These are phyloP conservation scores for Lutraria lutraria DNA, from an alignment of 2,888 invertebrate genomes.

Conservation along the genomic window DNA sequence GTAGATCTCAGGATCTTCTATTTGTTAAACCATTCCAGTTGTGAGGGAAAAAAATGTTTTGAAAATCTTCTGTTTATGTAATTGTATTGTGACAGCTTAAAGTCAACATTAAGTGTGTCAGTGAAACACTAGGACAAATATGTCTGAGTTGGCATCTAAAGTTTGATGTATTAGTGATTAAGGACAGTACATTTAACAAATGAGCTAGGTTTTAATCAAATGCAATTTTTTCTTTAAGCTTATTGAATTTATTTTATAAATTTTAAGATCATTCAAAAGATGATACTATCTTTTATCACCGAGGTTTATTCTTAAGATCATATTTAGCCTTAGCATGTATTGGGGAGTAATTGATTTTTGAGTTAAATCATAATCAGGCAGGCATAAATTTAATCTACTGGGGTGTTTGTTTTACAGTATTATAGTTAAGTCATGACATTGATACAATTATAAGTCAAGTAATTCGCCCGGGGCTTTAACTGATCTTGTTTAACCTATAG, in stretches of 20 bases:
- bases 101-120: no score
- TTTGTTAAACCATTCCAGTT: no score
- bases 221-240: not conserved
- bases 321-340: not conserved
- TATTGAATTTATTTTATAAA: not conserved
- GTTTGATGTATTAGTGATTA: not conserved
- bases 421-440: constrained; percentile 13
- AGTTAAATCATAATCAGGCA: not conserved
- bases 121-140: no score
- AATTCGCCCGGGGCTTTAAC: not conserved
- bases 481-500: not conserved
- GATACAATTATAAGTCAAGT: constrained; percentile 15
- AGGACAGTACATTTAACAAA: not conserved
- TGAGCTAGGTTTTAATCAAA: not conserved
- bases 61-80: no score
- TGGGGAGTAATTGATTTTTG: constrained; percentile 15
- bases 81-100: no score
- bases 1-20: no score
- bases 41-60: no score
- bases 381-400: not conserved
- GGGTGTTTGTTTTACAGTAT: not conserved
- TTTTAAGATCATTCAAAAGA: constrained; percentile 5
- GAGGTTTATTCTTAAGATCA: not conserved
- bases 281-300: not conserved
- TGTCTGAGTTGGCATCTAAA: no score